phyloP scores from a whole-genome alignment of 2,113 vertebrate species.

The Tetrax tetrax region DNA sequence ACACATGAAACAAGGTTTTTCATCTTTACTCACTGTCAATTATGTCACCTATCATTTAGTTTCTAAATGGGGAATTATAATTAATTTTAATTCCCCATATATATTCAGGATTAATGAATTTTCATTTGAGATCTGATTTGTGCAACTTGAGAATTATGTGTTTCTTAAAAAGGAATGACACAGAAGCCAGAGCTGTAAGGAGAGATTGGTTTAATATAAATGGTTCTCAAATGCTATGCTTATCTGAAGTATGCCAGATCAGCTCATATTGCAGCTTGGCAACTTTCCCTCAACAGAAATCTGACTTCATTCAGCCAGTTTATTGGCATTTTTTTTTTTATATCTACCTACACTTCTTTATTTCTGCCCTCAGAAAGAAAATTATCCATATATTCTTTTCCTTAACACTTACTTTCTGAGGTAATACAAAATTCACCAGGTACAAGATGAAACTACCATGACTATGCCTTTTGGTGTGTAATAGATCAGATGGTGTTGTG shows the following conservation, averaged over 20 bases:
- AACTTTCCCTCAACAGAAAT: not conserved
- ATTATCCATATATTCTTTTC: not conserved
- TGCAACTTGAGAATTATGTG: not conserved
- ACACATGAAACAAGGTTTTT: not conserved
- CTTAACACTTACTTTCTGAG: not conserved
- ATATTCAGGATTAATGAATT: not conserved
- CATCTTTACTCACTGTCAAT: not conserved
- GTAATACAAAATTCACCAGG: not conserved
- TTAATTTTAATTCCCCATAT: not conserved
- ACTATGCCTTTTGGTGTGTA: not conserved
- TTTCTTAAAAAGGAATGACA: not conserved
- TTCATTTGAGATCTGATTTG: not conserved
- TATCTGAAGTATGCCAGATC: not conserved
- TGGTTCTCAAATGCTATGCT: not conserved
- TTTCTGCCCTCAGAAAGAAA: not conserved
- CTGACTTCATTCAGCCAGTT: not conserved
- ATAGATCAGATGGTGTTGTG: not conserved
- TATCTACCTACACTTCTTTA: not conserved
- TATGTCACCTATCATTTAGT: not conserved
- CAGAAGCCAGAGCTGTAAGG: not conserved
- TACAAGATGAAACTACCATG: not conserved
- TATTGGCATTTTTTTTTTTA: not conserved
- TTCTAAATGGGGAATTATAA: not conserved
- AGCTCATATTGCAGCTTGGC: not conserved
- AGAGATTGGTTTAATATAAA: not conserved